Base-by-base conservation (phyloP, 2,113 vertebrate species). In the Amphilophus citrinellus region DNA sequence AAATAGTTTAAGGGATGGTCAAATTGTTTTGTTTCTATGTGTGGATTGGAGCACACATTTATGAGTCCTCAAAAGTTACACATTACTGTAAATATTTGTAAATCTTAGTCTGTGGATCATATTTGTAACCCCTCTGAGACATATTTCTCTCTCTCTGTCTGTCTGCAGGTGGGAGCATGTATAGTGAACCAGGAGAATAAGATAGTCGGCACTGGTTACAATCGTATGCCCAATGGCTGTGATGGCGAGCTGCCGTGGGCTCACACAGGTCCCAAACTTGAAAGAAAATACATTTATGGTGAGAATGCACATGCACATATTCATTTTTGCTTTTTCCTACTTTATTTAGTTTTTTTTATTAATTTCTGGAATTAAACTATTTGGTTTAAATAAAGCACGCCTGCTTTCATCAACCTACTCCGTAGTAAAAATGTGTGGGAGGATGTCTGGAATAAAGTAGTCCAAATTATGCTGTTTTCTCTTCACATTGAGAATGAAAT, bases 201-300 rank as follows among this genome's bases (percentile, higher is more conserved):
- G 61, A 62, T 62, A 35, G 1, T 15, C 11, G 0, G 10, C 58
- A 60, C 22, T 60, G 58, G 58, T 60, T 24, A 60, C 58, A 60
- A 60, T 7, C 24, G 22, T 27, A 60, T 62, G 61, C 61, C 30
- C 61, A 35, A 35, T 62, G 30, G 60, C 15, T 18, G 60, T 35
- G 0, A 61, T 18, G 15, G 7, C 2, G 4, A 18, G 17, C 60
- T 61, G 15, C 30, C 60, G 7, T 61, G 60, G 58, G 5, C 0
- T 15, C 11, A 3, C 4, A 3, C 13, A 3, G 44, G 2, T 47
- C 7, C 10, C 1, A 2, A 10, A 10, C 44, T 47, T 6, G 2
- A 50, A 1, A 61, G 0, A 0, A 61, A 61, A 61, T 35, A 61
- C 9, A 0, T 17, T 2, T 61, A 61, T 61, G 60, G 30, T 61